Percentiles rank a stretch among this genome's conserved stretches.
Conservation (phyloP, 2,888 invertebrate genomes). For the Thera britannica region DNA sequence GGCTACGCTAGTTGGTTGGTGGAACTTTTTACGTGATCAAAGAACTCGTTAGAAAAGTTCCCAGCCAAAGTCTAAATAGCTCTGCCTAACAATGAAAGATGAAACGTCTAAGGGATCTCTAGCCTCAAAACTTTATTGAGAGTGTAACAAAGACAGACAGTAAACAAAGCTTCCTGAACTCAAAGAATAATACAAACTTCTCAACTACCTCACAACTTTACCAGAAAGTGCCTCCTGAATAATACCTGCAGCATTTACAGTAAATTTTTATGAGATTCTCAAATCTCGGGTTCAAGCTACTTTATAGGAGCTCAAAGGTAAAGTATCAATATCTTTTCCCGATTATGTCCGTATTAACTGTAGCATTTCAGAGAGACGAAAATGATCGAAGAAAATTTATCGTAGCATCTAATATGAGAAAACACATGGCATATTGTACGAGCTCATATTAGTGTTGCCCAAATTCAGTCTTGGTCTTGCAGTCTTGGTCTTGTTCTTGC, state of each 20-base stretch:
- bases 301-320: constrained; percentile 29
- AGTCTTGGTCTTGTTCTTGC: too few relatives aligned
- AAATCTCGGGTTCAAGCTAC: constrained; percentile 33
- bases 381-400: constrained; percentile 27
- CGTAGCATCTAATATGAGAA: constrained; percentile 6
- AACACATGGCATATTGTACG: neutral
- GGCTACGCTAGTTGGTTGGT: neutral
- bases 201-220: constrained; percentile 15
- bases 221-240: constrained; percentile 26
- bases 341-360: constrained; percentile 35
- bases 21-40: neutral
- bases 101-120: constrained; percentile 1
- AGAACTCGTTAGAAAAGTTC: neutral
- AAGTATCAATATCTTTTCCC: constrained; percentile 38
- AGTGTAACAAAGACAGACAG: constrained; percentile 6
- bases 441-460: neutral
- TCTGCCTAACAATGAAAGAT: neutral
- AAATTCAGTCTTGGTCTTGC: too few relatives aligned
- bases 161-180: constrained; percentile 15
- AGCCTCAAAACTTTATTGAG: neutral
- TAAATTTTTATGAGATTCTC: constrained; percentile 35
- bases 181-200: constrained; percentile 14
- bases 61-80: neutral
- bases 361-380: constrained; percentile 28
- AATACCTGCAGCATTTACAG: constrained; percentile 25